A percentile compares a stretch with the other conserved stretches of the same genome.
Evolutionary conservation across 2,113 vertebrate species (phyloP).

Genomic region (Alethe castanea): DNA sequence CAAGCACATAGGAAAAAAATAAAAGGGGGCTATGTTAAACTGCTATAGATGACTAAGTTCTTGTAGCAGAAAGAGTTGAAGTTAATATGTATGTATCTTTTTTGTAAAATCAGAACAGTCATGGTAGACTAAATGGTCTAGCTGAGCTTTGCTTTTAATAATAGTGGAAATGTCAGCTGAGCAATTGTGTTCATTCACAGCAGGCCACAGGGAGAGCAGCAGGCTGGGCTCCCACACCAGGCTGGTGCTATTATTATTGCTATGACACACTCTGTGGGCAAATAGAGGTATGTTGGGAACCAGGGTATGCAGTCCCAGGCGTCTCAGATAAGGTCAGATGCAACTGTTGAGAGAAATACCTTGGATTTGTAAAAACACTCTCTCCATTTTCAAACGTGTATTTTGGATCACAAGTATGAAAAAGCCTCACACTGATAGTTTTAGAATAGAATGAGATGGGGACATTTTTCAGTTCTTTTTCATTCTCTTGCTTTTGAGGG

Average conservation of each 20-base stretch:
- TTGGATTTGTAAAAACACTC: not conserved
- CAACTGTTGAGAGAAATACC: not conserved
- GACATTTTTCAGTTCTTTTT: not conserved
- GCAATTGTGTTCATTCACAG: not conserved
- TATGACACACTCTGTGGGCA: not conserved
- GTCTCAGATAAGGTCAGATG: not conserved
- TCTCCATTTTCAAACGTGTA: rapidly evolving
- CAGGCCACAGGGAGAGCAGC: not conserved
- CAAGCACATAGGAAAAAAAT: not conserved
- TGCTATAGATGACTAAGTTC: not conserved
- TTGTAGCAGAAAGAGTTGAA: not conserved
- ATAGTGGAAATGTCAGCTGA: not conserved
- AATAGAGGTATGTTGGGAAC: not conserved
- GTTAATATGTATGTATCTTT: not conserved
- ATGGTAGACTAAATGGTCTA: not conserved
- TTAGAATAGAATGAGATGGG: not conserved
- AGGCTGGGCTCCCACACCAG: not conserved
- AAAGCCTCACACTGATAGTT: not conserved
- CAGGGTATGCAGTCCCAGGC: not conserved
- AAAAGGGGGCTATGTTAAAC: not conserved
- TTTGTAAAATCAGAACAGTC: not conserved
- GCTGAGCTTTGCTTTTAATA: not conserved
- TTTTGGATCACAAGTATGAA: not conserved
- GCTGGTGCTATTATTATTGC: not conserved
- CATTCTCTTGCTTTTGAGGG: not conserved